phyloP scores from a whole-genome alignment of 1,140 invertebrate species.

The Nymphalis io region DNA sequence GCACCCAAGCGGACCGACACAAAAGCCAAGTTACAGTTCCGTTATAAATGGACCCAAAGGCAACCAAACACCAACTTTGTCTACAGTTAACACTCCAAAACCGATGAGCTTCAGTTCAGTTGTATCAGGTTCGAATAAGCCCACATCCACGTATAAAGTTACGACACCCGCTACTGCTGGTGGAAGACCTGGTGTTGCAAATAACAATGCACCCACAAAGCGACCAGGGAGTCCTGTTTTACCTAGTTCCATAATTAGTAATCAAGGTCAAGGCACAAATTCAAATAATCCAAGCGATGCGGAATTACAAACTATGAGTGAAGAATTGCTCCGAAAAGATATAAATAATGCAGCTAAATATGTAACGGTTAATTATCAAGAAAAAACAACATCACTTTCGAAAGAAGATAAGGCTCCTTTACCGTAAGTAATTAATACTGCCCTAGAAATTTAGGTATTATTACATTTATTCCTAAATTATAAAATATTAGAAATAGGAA shows the following conservation, averaged over 20 bases:
- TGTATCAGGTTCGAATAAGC: slow-evolving; percentile 54
- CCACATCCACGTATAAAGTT: slow-evolving; percentile 22
- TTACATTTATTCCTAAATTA: too few relatives aligned
- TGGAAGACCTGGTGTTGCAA: slow-evolving; percentile 35
- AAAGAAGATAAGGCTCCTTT: slow-evolving; percentile 86
- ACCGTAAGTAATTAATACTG: slow-evolving; percentile 82
- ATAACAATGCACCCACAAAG: slow-evolving; percentile 40
- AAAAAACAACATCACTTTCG: slow-evolving; percentile 84
- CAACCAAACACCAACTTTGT: slow-evolving; percentile 31
- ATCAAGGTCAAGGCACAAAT: slow-evolving; percentile 45
- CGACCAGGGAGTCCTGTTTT: slow-evolving; percentile 61
- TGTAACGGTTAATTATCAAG: slow-evolving; percentile 86
- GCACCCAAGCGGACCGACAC: slow-evolving; percentile 36
- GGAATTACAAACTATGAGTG: slow-evolving; percentile 85
- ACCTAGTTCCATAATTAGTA: slow-evolving; percentile 69
- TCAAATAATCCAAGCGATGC: slow-evolving; percentile 72
- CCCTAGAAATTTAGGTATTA: too few relatives aligned
- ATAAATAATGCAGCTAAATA: slow-evolving; percentile 85
- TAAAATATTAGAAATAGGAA: too few relatives aligned
- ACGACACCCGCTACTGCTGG: slow-evolving; percentile 31
- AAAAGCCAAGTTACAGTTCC: slow-evolving; percentile 65
- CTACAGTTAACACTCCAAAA: slow-evolving; percentile 42
- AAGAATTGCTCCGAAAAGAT: slow-evolving; percentile 87
- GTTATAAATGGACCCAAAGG: slow-evolving; percentile 52
- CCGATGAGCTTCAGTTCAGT: slow-evolving; percentile 59